Evolutionary conservation across 2,797 vertebrate species (phyloP), one percentile per base, ranked within the genome.

Genomic region (Anguilla marmorata): DNA sequence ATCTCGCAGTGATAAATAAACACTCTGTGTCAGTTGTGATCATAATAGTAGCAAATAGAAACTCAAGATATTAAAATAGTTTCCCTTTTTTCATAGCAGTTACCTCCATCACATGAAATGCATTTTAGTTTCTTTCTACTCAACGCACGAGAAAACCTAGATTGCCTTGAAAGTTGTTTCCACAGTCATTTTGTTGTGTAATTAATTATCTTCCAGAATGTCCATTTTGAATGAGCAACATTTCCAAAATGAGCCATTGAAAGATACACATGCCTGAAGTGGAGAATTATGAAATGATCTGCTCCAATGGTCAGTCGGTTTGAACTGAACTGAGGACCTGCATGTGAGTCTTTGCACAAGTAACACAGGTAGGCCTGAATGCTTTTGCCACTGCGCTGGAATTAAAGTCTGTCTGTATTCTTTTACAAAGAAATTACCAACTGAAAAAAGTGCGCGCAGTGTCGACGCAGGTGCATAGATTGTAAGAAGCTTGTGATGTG

Each of bases 401-500:
- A 86, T 86, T 86, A 86, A 86, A 86, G 60, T 52, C 45, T 48
- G 21, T 86, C 16, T 86, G 66, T 76, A 14, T 74, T 30, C 41
- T 85, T 66, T 69, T 63, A 85, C 84, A 85, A 85, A 85, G 58
- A 85, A 85, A 85, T 63, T 85, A 63, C 56, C 54, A 79, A 80
- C 86, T 84, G 66, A 85, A 88, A 74, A 72, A 66, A 54, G 24
- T 21, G 12, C 50, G 58, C 88, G 74, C 87, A 87, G 66, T 63
- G 58, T 52, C 76, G 91, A 92, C 87, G 86, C 90, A 90, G 90
- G 87, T 91, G 87, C 66, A 60, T 85, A 80, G 33, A 85, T 48
- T 85, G 86, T 76, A 50, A 85, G 79, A 85, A 85, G 82, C 52
- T 72, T 93, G 91, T 92, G 91, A 92, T 93, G 91, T 91, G 91